Base-by-base conservation (phyloP, 2,797 vertebrate species). In the Crocidura indochinensis region DNA sequence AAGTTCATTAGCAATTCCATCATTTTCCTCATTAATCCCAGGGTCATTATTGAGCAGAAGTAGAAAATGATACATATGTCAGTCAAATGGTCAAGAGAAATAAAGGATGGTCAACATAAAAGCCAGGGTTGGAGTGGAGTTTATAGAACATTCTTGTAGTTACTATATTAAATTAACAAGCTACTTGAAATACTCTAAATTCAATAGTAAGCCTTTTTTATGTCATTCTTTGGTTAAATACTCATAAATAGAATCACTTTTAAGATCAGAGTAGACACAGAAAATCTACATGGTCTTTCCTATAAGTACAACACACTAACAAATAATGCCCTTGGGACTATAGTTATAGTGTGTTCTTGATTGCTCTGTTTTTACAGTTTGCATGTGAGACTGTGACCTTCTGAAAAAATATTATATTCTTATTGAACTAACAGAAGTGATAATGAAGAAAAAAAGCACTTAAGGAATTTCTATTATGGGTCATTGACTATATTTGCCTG, bases 381-480 rank as follows among this genome's bases (percentile, higher is more conserved):
- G 2, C 38, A 38, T 38, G 38, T 38, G 38, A 38, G 38, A 38
- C 38, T 38, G 38, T 38, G 38, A 38, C 38, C 38, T 38, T 38
- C 38, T 38, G 2, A 38, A 38, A 38, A 38, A 38, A 2, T 38
- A 38, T 38, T 38, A 38, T 2, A 38, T 38, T n/a, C n/a, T n/a
- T 38, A 38, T 38, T 38, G 38, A 38, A 5, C 38, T 38, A 38
- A 38, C 38, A 38, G 38, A 38, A 38, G 38, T 38, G 38, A 38
- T 38, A 38, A 38, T 38, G 73, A 76, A 83, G 76, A 56, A 84
- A 0, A 53, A 65, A 10, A n/a, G n/a, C 47, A 51, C 49, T 82
- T 94, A 19, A n/a, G 19, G 51, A 90, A 90, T 87, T 92, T 88
- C 47, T 88, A 26, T n/a, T 77, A 8, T 78, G 3, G 38, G 38